Conservation (phyloP, 1,140 invertebrate genomes). For the Formica exsecta region DNA sequence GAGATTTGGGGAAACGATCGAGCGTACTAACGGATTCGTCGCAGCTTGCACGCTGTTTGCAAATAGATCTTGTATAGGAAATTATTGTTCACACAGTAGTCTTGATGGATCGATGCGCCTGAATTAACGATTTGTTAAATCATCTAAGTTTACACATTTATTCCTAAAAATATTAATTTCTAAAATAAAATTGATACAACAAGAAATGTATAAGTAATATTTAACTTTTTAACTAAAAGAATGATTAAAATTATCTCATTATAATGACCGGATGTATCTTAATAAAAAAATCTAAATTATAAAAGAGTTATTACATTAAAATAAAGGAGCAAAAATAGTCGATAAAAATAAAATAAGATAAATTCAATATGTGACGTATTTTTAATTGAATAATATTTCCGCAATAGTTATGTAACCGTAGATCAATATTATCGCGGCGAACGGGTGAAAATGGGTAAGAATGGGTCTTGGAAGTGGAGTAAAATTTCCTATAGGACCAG, state of each 20-base stretch:
- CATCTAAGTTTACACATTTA: not conserved
- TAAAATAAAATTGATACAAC: not conserved
- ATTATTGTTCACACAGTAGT: constrained; percentile 78
- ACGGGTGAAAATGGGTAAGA: not conserved
- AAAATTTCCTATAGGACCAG: constrained; percentile 49
- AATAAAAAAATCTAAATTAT: not conserved
- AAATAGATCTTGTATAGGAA: constrained; percentile 83
- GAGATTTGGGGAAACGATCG: constrained; percentile 85
- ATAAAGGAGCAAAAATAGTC: not conserved
- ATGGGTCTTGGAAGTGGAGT: constrained; percentile 1
- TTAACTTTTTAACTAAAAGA: not conserved
- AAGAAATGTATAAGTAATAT: not conserved
- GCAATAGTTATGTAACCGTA: constrained; percentile 2
- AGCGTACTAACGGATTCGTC: constrained; percentile 84
- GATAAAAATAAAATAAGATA: not conserved
- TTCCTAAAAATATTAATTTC: constrained; percentile 5
- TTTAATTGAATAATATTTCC: not conserved
- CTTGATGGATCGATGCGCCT: constrained; percentile 32
- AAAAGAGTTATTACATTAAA: not conserved
- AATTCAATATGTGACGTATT: not conserved
- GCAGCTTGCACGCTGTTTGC: constrained; percentile 86
- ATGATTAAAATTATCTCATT: not conserved
- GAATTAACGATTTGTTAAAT: constrained; percentile 18
- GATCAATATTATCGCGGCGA: constrained; percentile 36
- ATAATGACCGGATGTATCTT: not conserved